Percentiles rank a stretch among this genome's conserved stretches.
phyloP scores from a whole-genome alignment of 2,888 invertebrate species.

The Anthrax anthrax region DNA sequence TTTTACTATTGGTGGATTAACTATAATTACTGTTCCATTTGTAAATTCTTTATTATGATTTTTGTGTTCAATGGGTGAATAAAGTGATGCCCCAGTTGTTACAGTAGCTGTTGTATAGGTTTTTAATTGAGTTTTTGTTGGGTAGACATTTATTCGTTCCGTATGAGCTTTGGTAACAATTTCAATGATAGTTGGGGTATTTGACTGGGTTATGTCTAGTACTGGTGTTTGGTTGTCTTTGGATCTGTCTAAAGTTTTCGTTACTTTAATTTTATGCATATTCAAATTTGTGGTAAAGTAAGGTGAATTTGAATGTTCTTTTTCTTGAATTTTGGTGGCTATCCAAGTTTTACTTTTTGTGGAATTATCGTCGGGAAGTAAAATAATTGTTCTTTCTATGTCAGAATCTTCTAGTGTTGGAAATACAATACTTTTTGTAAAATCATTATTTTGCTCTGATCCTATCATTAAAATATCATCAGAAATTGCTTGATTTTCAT shows the following conservation, averaged over 20 bases:
- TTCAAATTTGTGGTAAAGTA: too few species aligned
- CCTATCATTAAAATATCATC: background rate
- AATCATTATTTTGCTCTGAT: background rate
- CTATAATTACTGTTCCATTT: background rate
- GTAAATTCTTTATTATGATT: background rate
- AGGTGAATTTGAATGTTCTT: background rate
- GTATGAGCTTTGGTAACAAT: slow-evolving; percentile 42
- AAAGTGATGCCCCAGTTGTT: background rate
- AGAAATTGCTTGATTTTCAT: background rate
- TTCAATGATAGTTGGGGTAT: slow-evolving; percentile 58
- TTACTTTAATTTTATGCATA: background rate
- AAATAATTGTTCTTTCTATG: background rate
- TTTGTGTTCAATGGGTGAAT: background rate
- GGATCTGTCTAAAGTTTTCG: background rate
- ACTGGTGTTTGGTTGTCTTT: background rate
- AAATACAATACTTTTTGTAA: background rate
- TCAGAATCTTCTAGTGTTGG: background rate
- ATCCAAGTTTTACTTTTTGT: background rate
- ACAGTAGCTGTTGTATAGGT: slow-evolving; percentile 1
- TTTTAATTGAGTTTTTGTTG: slow-evolving; percentile 11
- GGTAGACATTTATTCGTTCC: slow-evolving; percentile 17
- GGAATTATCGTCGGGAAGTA: background rate
- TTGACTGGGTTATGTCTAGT: background rate
- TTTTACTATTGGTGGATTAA: background rate
- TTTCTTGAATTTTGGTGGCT: background rate